Evolutionary conservation across 1,140 invertebrate genomes (phyloP), one percentile per base, ranked within the genome.

Genomic region (Drosophila nigromelanica): DNA sequence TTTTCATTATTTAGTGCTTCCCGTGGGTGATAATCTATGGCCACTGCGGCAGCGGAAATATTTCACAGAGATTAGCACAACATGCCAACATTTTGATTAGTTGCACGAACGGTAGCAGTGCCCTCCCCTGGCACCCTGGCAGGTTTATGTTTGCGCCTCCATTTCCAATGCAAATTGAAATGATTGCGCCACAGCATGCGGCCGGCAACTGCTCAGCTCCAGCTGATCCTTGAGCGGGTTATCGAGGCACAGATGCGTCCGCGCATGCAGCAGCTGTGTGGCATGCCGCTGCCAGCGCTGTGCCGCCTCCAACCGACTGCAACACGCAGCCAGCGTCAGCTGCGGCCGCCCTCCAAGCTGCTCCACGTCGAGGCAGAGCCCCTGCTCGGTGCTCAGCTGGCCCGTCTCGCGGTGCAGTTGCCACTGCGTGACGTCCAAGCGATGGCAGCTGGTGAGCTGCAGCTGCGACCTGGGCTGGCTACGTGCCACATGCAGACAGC

Each of bases 121-220:
- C 30, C 5, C 7, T 8, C 30, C 30, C 30, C 30, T 18, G 18
- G 0, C 30, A 1, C 7, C 30, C 5, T 1, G 62, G 37, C 58
- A 14, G 12, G 71, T 54, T 78, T 82, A 78, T 54, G 52, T 33
- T 56, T 67, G 78, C 14, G 39, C 30, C 40, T 77, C 52, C 50
- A 89, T 79, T 82, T 87, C 83, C 69, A 89, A 68, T 54, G 86
- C 69, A 76, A 91, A 91, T 67, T 90, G 80, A 76, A 91, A 91
- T 5, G 90, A 74, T 73, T 91, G 90, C 3, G 90, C 81, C 0
- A 63, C 59, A 0, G 86, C 77, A n/a, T 54, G 52, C 1, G 45
- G 33, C 0, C 90, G 80, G 47, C 90, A 91, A 8, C 27, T 15
- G 68, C 73, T 81, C 45, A 91, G 55, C 43, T 35, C 69, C 27